Evolutionary conservation across 35 echinoderm and acorn worm genomes (phyloP).

Genomic region (Heliocidaris erythrogramma): DNA sequence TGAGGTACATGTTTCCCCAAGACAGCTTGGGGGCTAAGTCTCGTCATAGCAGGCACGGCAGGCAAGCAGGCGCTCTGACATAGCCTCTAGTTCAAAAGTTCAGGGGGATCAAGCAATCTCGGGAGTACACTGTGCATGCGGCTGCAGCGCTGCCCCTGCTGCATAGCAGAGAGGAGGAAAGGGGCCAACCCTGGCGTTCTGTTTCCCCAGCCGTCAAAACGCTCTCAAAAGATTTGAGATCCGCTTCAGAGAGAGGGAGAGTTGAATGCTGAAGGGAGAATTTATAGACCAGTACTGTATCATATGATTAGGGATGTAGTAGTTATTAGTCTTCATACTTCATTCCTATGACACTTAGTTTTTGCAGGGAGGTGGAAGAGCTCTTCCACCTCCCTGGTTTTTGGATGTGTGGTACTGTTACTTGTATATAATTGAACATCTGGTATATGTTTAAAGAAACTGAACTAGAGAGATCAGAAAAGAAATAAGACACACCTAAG

Average conservation of each 20-base stretch:
- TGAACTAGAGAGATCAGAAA: too few species aligned
- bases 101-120: neutral
- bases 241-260: neutral
- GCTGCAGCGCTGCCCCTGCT: neutral
- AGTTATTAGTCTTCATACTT: neutral
- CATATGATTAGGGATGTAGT: neutral
- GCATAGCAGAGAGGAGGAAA: neutral
- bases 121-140: neutral
- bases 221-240: neutral
- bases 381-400: too few species aligned
- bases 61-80: neutral
- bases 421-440: too few species aligned
- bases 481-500: too few species aligned
- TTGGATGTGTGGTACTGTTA: neutral
- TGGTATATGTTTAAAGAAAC: too few species aligned
- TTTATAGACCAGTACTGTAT: neutral
- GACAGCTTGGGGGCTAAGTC: neutral
- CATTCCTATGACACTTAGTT: neutral
- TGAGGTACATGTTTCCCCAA: neutral
- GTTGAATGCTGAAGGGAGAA: neutral
- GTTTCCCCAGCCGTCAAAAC: neutral
- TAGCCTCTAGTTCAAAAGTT: neutral
- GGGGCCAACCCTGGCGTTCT: neutral
- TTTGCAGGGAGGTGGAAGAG: too few species aligned
- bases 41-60: conserved; percentile 7